Percentiles rank a stretch among this genome's conserved stretches.
These are phyloP conservation scores for Delphinapterus leucas DNA, from an alignment of 2,113 vertebrate species.

Conservation along the genomic window DNA sequence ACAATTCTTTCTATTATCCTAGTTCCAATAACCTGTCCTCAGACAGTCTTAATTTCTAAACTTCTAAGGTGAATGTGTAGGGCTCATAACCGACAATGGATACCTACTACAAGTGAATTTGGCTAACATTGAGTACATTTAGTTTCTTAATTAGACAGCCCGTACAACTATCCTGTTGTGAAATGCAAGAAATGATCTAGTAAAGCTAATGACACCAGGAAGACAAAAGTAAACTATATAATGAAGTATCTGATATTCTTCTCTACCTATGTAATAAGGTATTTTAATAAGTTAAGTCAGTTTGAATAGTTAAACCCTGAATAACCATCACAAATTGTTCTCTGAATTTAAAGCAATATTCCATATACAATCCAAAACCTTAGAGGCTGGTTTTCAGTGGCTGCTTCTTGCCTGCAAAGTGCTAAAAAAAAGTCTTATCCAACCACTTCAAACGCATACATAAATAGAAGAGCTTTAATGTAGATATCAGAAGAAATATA, in stretches of 20 bases:
- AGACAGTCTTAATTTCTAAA: slow-evolving; percentile 27
- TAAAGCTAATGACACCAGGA: slow-evolving; percentile 32
- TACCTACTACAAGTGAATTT: neutral
- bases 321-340: slow-evolving; percentile 14
- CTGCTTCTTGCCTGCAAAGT: neutral
- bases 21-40: neutral
- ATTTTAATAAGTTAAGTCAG: slow-evolving; percentile 50
- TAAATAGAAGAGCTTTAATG: slow-evolving; percentile 1
- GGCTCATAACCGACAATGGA: neutral
- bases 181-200: slow-evolving; percentile 45
- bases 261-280: neutral
- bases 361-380: neutral
- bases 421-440: neutral
- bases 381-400: neutral
- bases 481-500: slow-evolving; percentile 25
- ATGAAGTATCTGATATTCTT: slow-evolving; percentile 30
- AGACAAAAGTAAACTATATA: slow-evolving; percentile 54
- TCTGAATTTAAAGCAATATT: slow-evolving; percentile 44
- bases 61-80: neutral
- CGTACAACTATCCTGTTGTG: neutral
- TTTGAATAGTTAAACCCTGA: slow-evolving; percentile 53
- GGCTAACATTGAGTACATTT: neutral
- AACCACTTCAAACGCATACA: slow-evolving; percentile 30
- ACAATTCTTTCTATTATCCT: neutral
- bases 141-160: neutral